phyloP scores from a whole-genome alignment of 2,888 invertebrate genomes.

The Drosophila quinaria region DNA sequence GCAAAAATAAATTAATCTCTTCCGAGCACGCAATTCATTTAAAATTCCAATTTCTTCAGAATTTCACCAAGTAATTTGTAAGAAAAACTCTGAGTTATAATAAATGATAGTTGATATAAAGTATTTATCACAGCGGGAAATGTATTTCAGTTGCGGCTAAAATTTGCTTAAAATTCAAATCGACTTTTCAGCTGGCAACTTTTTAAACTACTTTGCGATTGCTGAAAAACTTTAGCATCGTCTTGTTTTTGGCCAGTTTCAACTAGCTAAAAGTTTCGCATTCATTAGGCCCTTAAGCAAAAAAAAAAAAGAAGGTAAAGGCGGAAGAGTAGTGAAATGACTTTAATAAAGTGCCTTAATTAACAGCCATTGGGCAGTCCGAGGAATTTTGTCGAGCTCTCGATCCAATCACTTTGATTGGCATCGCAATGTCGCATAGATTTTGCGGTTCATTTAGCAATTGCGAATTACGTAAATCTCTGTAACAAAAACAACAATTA shows the following conservation, averaged over 20 bases:
- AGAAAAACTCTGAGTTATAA: not conserved
- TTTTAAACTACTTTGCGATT: constrained; percentile 17
- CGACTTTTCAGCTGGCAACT: constrained; percentile 22
- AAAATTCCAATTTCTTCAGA: not conserved
- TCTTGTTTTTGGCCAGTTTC: constrained; percentile 16
- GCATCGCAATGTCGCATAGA: constrained; percentile 77
- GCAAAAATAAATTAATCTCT: not conserved
- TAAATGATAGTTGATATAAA: constrained; percentile 5
- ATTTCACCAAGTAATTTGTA: constrained; percentile 1
- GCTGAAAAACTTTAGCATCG: constrained; percentile 29
- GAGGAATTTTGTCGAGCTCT: not conserved
- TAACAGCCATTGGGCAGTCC: constrained; percentile 22
- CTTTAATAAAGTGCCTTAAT: constrained; percentile 73
- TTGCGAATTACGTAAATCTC: constrained; percentile 13
- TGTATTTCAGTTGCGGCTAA: constrained; percentile 8
- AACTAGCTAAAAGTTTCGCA: constrained; percentile 39
- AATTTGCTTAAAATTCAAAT: constrained; percentile 18
- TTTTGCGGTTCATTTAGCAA: constrained; percentile 69
- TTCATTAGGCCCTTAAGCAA: constrained; percentile 47
- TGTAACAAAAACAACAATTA: constrained; percentile 63
- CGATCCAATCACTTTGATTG: constrained; percentile 71
- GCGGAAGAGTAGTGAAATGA: not conserved
- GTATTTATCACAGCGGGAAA: constrained; percentile 10
- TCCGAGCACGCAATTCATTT: not conserved
- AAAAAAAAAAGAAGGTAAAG: not conserved